phyloP scores from a whole-genome alignment of 2,888 invertebrate genomes.

The Megastigmus dorsalis region DNA sequence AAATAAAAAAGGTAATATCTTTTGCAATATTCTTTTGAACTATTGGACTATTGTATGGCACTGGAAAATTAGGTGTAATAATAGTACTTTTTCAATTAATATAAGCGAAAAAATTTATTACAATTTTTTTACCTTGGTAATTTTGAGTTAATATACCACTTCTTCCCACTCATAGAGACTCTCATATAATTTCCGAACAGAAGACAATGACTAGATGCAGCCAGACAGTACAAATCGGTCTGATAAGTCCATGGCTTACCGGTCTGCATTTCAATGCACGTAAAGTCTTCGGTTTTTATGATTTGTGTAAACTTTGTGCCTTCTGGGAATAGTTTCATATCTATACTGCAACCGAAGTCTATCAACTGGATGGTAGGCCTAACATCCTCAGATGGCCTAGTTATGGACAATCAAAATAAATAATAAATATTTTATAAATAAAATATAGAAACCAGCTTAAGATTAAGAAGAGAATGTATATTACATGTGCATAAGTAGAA shows the following conservation, averaged over 20 bases:
- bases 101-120: no score
- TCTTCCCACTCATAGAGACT: conserved; percentile 79
- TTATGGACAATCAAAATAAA: neutral
- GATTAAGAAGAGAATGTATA: no score
- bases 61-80: no score
- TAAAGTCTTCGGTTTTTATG: conserved; percentile 86
- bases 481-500: conserved; percentile 86
- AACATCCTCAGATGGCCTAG: conserved; percentile 80
- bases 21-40: no score
- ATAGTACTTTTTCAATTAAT: no score
- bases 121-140: conserved; percentile 79
- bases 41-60: no score
- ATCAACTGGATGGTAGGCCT: conserved; percentile 87
- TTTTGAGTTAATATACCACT: conserved; percentile 84
- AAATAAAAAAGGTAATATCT: no score
- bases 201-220: conserved; percentile 90
- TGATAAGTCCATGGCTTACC: conserved; percentile 95
- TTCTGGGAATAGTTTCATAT: conserved; percentile 88
- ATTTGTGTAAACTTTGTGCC: conserved; percentile 85
- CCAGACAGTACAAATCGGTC: conserved; percentile 92
- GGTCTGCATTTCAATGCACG: conserved; percentile 93
- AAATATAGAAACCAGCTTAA: no score
- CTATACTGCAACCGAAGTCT: conserved; percentile 96
- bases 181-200: conserved; percentile 94
- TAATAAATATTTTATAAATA: conserved; percentile 8